Base-by-base conservation (phyloP, 2,113 vertebrate genomes). In the Coryphaenoides rupestris region DNA sequence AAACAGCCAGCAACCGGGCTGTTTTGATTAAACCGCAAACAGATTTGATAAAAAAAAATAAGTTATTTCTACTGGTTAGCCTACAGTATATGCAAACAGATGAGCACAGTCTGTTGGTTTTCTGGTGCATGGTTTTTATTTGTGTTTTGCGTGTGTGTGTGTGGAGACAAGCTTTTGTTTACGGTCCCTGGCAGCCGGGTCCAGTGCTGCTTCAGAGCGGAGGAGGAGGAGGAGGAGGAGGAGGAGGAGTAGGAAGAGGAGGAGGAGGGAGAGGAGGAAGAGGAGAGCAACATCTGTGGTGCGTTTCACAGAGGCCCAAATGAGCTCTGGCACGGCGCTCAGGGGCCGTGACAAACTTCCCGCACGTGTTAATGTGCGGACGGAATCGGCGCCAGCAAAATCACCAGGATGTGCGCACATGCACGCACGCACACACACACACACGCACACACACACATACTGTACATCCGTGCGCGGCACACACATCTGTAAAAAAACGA, bases 271-370 rank as follows among this genome's bases (percentile, higher is more conserved):
- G n/a, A n/a, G n/a, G n/a, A n/a, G n/a, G n/a, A 70, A 85, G 70
- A 62, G 72, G 70, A 80, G 76, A 70, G 70, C 81, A 87, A 86
- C 87, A 89, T 88, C 86, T 89, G 87, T 84, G 85, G 82, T 79
- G 78, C 82, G 87, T 88, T 87, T 86, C 80, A 88, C 79, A 76
- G 86, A 61, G 58, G 81, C 82, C 79, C 76, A 86, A 88, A 88
- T 86, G 86, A 88, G 87, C 82, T 86, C 77, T 84, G 79, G 87
- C 87, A 86, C 77, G 80, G 74, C 68, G 77, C 72, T 12, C 33
- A 82, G 72, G 74, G 75, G 76, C 74, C 68, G 68, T 84, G 86
- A 86, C 80, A 87, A 87, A 84, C 81, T 74, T 83, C 75, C 82
- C 81, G 78, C 72, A 77, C 77, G 83, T 80, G 79, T 69, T 82